Evolutionary conservation across 2,888 invertebrate genomes (phyloP).

Genomic region (Watsonalla cultraria): DNA sequence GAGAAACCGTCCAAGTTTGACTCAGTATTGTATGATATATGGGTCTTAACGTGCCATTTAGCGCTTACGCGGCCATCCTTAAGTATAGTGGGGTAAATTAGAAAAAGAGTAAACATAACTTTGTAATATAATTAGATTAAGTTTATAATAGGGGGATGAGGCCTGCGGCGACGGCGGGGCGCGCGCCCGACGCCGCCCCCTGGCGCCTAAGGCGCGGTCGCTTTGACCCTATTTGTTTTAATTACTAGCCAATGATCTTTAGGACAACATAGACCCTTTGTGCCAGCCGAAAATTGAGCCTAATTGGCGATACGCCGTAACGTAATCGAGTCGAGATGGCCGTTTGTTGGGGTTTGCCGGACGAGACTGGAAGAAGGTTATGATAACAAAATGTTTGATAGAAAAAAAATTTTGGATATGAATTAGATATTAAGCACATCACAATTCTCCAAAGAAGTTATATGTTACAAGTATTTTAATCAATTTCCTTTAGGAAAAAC

Average conservation of each 20-base stretch:
- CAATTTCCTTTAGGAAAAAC: too few species aligned
- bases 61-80: constrained; percentile 73
- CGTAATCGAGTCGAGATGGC: constrained; percentile 29
- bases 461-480: too few species aligned
- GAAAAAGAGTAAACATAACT: constrained; percentile 78
- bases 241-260: constrained; percentile 71
- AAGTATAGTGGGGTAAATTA: constrained; percentile 75
- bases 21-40: constrained; percentile 71
- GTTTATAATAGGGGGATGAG: constrained; percentile 70
- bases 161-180: constrained; percentile 64
- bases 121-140: constrained; percentile 79
- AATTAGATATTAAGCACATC: too few species aligned
- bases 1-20: constrained; percentile 70
- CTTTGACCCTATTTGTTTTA: constrained; percentile 78
- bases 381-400: background rate
- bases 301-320: constrained; percentile 64
- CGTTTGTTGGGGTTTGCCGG: background rate
- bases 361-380: background rate
- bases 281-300: constrained; percentile 66
- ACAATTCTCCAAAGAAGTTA: too few species aligned
- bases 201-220: constrained; percentile 72
- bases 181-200: constrained; percentile 55
- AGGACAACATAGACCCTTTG: constrained; percentile 67
- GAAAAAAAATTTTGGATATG: background rate
- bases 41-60: constrained; percentile 77